These are phyloP conservation scores for Lutraria rhynchaena DNA, from an alignment of 1,140 invertebrate species.

Conservation along the genomic window DNA sequence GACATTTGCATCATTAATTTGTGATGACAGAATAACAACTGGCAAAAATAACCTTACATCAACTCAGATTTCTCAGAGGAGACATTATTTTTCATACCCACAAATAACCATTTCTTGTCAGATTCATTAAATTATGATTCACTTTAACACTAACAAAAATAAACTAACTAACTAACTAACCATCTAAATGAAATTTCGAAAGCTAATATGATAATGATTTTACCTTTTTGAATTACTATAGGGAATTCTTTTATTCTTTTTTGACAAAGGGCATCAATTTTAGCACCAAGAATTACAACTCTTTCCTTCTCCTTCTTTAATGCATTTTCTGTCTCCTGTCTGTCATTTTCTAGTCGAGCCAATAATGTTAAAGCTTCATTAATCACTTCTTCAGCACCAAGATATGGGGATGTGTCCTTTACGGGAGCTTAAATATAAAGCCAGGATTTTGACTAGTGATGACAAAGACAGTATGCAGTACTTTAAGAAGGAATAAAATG, in stretches of 20 bases:
- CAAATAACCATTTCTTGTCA: too few species aligned
- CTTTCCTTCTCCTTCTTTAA: slow-evolving; percentile 70
- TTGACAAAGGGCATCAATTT: slow-evolving; percentile 76
- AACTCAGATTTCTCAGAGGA: too few species aligned
- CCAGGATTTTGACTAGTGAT: too few species aligned
- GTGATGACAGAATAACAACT: too few species aligned
- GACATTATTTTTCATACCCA: too few species aligned
- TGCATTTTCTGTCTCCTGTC: slow-evolving; percentile 70
- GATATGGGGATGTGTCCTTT: slow-evolving; percentile 65
- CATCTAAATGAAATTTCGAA: too few species aligned
- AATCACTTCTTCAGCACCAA: slow-evolving; percentile 79
- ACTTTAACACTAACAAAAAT: background rate
- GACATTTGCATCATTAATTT: too few species aligned
- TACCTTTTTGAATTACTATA: slow-evolving; percentile 78
- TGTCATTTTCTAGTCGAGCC: slow-evolving; percentile 77
- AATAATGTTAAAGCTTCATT: slow-evolving; percentile 78
- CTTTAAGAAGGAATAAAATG: too few species aligned
- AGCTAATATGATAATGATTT: too few species aligned
- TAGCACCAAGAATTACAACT: slow-evolving; percentile 69
- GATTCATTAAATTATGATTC: background rate
- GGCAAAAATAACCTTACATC: too few species aligned
- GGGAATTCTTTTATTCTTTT: slow-evolving; percentile 76
- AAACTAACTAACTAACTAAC: background rate
- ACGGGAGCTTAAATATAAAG: background rate
- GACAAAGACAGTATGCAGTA: too few species aligned